Base-by-base conservation (phyloP, 1,140 invertebrate species). In the Streblospio benedicti region DNA sequence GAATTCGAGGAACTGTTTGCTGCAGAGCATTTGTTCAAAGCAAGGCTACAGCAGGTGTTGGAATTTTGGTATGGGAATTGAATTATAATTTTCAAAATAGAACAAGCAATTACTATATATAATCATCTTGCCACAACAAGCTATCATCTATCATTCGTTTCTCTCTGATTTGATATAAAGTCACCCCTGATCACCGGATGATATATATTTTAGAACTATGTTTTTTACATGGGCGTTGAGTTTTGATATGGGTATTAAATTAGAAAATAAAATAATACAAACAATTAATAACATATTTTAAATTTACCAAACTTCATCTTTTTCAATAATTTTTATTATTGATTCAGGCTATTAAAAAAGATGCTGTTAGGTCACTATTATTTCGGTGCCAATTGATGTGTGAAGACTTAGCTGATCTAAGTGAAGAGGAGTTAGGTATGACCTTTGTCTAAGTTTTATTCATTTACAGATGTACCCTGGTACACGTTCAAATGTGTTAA, bases 301-400 rank as follows among this genome's bases (percentile, higher is more conserved):
- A 18, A 44, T 44, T 18, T 20, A 20, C 2, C 25, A 23, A 20
- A 6, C 25, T 23, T 4, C 43, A 6, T 20, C 2, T 20, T 44
- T 60, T 51, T n/a, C 18, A 45, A 41, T 44, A 58, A 53, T 43
- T 58, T 61, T 18, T 12, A 31, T 53, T 28, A 57, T 56, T 65
- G 50, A 45, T 68, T 33, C 59, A 80, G 65, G 84, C 86, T 5
- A 76, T 91, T 1, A 87, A 85, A 69, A 82, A 88, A 73, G 88
- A 91, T 72, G 84, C 90, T 51, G 80, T 90, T 50, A 78, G 89
- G 61, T 90, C 88, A 59, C 76, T 91, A 47, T 81, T 85, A 1
- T 84, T 87, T 30, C 79, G 89, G 65, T 83, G 90, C 69, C 87
- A 89, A 67, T 86, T 91, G 83, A 86, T 91, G 67, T 89, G 87